phyloP scores from a whole-genome alignment of 1,140 invertebrate species.

The Formica exsecta region DNA sequence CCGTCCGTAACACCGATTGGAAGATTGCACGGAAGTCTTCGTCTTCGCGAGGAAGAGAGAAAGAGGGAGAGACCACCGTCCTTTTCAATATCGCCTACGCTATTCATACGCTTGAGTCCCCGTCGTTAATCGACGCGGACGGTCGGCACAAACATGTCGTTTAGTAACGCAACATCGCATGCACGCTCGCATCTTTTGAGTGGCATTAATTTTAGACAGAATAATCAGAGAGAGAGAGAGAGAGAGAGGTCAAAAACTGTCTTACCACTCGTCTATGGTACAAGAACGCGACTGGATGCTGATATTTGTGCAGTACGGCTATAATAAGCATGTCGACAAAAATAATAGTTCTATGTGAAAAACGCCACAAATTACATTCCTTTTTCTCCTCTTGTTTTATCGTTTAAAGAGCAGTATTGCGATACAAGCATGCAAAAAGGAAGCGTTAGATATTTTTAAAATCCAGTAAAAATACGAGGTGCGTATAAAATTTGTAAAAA shows the following conservation, averaged over 20 bases:
- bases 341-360: constrained; percentile 40
- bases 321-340: constrained; percentile 25
- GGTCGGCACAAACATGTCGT: constrained; percentile 39
- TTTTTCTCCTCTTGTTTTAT: constrained; percentile 5
- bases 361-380: constrained; percentile 34
- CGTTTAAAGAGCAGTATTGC: constrained; percentile 7
- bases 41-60: not conserved
- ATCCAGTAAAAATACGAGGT: constrained; percentile 24
- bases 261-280: constrained; percentile 16
- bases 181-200: constrained; percentile 12
- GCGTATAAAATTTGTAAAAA: constrained; percentile 53
- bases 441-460: constrained; percentile 42
- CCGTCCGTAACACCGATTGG: constrained; percentile 71
- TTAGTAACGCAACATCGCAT: not conserved
- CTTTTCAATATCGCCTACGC: constrained; percentile 62
- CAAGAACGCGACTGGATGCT: constrained; percentile 9
- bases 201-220: constrained; percentile 36
- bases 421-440: not conserved
- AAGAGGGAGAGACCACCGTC: not conserved
- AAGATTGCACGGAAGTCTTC: constrained; percentile 77
- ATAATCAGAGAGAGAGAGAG: constrained; percentile 5
- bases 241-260: constrained; percentile 31
- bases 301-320: not conserved
- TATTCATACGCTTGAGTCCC: constrained; percentile 34
- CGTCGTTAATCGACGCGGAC: constrained; percentile 47